Conservation (phyloP, 1,140 invertebrate genomes). For the Sinonovacula constricta region DNA sequence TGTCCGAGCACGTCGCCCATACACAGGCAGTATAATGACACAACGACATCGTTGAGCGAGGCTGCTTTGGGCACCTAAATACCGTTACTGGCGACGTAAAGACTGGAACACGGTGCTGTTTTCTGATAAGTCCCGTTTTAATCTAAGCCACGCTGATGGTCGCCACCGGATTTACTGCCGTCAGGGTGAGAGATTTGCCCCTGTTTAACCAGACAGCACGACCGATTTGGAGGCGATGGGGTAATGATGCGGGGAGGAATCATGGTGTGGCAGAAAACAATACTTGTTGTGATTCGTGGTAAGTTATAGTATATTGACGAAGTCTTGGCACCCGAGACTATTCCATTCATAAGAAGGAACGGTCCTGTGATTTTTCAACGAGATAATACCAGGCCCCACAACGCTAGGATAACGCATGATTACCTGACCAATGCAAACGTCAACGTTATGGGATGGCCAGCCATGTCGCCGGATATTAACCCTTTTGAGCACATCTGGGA, state of each 20-base stretch:
- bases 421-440: not conserved
- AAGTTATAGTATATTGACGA: too few species aligned
- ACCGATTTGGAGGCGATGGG: slow-evolving; percentile 9
- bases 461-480: slow-evolving; percentile 5
- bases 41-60: not conserved
- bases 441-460: not conserved
- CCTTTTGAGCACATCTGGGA: slow-evolving; percentile 1
- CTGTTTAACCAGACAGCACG: slow-evolving; percentile 2
- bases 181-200: slow-evolving; percentile 4
- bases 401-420: not conserved
- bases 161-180: not conserved
- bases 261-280: too few species aligned
- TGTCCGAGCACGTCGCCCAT: slow-evolving; percentile 5
- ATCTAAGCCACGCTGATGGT: too few species aligned
- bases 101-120: too few species aligned
- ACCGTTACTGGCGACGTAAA: not conserved
- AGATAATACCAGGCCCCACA: not conserved
- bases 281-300: too few species aligned
- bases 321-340: too few species aligned
- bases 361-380: not conserved
- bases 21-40: slow-evolving; percentile 9
- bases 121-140: too few species aligned
- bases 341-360: not conserved
- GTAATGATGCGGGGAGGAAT: slow-evolving; percentile 14
- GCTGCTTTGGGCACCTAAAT: not conserved